Base-by-base conservation (phyloP, 1,140 invertebrate species). In the Gerris buenoi region DNA sequence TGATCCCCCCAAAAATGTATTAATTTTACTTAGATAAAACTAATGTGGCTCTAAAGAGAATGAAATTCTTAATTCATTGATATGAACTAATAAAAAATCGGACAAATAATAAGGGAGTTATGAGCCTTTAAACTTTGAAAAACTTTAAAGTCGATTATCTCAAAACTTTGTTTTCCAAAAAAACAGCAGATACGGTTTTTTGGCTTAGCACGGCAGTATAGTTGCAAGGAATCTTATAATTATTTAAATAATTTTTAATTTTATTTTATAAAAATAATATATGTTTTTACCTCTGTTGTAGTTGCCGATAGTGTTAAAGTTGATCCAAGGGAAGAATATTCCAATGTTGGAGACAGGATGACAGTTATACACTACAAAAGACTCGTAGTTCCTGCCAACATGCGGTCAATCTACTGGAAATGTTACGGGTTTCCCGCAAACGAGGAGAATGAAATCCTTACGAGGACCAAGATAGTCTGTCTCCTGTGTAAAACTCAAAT, bases 341-440 rank as follows among this genome's bases (percentile, higher is more conserved):
- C 3, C 22, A 60, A 60, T 22, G 58, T 22, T 22, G 18, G 33
- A 10, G 23, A 23, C 14, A 67, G 58, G 29, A 23, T 60, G 27
- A 18, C 18, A 25, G 28, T 46, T 1, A 62, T 69, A 15, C 65
- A 64, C 25, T 82, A 81, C 66, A 80, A 81, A 65, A 80, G 79
- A 68, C 70, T 83, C 2, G 81, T 83, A 10, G 82, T 83, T 13
- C 82, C 82, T 2, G 77, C 78, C 69, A 78, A 81, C 0, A 85
- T 85, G 84, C 76, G 84, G 65, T 84, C 82, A 70, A 82, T 83
- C 59, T 85, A 85, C 72, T 85, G 84, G 84, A 83, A 83, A 70
- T 83, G 82, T 72, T 85, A 84, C 74, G 84, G 84, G 18, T 85
- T 85, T 75, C 84, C 84, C 59, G 84, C 83, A 0, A 81, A 80